Evolutionary conservation across 2,888 invertebrate genomes (phyloP).

Genomic region (Drosophila emarginata): DNA sequence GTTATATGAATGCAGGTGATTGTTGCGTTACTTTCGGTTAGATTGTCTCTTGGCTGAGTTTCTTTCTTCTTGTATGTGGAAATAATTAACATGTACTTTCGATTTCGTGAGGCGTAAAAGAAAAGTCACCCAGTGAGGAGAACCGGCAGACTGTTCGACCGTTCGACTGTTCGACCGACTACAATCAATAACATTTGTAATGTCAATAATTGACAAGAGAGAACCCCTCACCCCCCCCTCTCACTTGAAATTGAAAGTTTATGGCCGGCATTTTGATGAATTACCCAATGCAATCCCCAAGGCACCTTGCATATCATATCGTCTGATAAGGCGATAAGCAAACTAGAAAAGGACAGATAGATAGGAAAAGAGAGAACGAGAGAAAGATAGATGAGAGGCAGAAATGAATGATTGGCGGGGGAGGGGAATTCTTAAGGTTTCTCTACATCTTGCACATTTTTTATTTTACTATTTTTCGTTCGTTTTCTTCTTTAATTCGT

Average conservation of each 20-base stretch:
- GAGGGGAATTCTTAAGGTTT: constrained; percentile 4
- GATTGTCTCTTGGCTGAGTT: not conserved
- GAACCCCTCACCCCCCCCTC: not conserved
- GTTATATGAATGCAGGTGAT: constrained; percentile 69
- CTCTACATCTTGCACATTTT: not conserved
- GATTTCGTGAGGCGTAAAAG: constrained; percentile 62
- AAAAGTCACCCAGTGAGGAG: constrained; percentile 44
- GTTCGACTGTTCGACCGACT: constrained; percentile 25
- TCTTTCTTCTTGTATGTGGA: constrained; percentile 55
- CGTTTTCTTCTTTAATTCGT: not conserved
- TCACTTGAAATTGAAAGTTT: constrained; percentile 17
- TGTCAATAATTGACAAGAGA: constrained; percentile 73
- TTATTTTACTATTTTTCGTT: not conserved
- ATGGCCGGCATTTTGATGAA: constrained; percentile 59
- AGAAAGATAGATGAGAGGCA: not conserved
- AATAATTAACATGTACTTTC: constrained; percentile 78
- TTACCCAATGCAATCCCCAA: constrained; percentile 47
- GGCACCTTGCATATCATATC: constrained; percentile 62
- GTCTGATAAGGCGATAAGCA: constrained; percentile 38
- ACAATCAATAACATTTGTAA: constrained; percentile 76
- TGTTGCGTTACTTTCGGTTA: constrained; percentile 38
- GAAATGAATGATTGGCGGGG: constrained; percentile 13
- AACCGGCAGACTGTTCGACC: constrained; percentile 45
- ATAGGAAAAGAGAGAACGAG: not conserved
- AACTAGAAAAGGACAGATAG: not conserved